phyloP scores from a whole-genome alignment of 2,888 invertebrate species.

The Aporophyla lueneburgensis region DNA sequence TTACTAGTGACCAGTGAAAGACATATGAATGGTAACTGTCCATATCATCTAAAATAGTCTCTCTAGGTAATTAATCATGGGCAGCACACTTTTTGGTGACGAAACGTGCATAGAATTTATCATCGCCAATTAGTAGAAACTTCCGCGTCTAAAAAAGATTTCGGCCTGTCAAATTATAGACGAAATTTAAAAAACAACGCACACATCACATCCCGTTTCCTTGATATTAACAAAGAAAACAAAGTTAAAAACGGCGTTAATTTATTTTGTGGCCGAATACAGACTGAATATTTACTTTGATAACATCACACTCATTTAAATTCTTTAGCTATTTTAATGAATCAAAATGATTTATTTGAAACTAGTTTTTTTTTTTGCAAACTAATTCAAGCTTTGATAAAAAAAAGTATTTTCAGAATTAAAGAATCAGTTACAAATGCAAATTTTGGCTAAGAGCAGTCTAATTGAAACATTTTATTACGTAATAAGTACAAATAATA shows the following conservation, averaged over 20 bases:
- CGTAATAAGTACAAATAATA: neutral
- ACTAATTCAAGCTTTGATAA: neutral
- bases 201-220: constrained; percentile 68
- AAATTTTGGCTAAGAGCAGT: constrained; percentile 11
- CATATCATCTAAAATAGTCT: constrained; percentile 51
- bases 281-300: constrained; percentile 51
- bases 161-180: constrained; percentile 74
- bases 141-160: constrained; percentile 81
- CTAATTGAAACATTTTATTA: constrained; percentile 13
- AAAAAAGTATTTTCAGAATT: constrained; percentile 15
- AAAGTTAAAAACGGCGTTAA: constrained; percentile 41
- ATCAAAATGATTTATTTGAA: constrained; percentile 55
- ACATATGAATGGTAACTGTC: constrained; percentile 53
- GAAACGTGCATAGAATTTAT: constrained; percentile 80
- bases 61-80: constrained; percentile 59
- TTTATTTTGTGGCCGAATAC: constrained; percentile 52
- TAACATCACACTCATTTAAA: constrained; percentile 62
- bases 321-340: constrained; percentile 47
- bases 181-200: constrained; percentile 72
- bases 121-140: constrained; percentile 81
- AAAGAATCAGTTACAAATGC: constrained; percentile 1
- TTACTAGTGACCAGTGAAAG: constrained; percentile 45
- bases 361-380: constrained; percentile 18
- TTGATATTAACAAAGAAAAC: constrained; percentile 68
- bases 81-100: constrained; percentile 66